Conservation (phyloP, 2,113 vertebrate species). For the Glaucidium brasilianum region DNA sequence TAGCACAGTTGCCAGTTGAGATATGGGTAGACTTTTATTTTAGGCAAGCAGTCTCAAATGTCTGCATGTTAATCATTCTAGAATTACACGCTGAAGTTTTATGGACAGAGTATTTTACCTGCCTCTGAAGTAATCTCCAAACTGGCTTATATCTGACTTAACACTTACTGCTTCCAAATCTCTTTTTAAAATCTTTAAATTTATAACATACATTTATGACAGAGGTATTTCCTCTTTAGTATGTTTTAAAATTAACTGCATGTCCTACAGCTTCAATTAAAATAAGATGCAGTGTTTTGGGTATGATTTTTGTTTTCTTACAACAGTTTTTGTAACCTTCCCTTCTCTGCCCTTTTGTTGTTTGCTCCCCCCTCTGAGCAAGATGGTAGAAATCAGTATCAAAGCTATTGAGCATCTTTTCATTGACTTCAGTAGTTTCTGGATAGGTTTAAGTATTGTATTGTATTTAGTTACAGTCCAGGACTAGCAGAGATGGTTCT, state of each 20-base stretch:
- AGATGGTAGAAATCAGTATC: neutral
- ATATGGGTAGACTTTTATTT: constrained; percentile 37
- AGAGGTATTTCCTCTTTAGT: neutral
- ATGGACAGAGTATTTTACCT: neutral
- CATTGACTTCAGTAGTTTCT: neutral
- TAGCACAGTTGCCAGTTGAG: neutral
- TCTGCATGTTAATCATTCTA: neutral
- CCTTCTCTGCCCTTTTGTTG: neutral
- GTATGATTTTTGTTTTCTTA: neutral
- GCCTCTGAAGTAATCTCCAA: neutral
- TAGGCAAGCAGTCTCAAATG: constrained; percentile 20
- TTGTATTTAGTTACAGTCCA: neutral
- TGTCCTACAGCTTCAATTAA: neutral
- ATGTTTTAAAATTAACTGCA: neutral
- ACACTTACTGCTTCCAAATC: neutral
- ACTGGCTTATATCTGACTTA: neutral
- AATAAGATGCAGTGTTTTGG: neutral
- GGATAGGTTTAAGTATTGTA: neutral
- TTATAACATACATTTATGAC: neutral
- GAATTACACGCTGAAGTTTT: neutral
- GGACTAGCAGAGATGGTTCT: neutral
- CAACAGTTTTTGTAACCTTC: neutral
- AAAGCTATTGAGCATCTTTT: neutral
- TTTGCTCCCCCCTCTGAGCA: neutral
- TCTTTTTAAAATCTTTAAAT: neutral